Conservation (phyloP, 2,888 invertebrate genomes). For the Ochropleura plecta region DNA sequence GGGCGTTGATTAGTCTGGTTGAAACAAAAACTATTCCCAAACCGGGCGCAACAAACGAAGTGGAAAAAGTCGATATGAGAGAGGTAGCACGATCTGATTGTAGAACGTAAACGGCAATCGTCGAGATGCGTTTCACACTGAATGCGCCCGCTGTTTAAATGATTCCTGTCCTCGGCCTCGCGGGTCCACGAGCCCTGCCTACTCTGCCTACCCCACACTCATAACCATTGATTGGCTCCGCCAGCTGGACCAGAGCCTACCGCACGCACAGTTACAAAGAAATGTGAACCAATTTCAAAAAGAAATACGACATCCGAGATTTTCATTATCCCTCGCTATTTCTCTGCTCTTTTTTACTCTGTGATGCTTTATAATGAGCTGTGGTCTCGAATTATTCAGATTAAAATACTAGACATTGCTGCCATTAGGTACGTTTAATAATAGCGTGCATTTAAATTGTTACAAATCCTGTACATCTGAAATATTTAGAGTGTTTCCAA, state of each 20-base stretch:
- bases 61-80: conserved; percentile 89
- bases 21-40: conserved; percentile 89
- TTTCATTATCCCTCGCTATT: conserved; percentile 79
- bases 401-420: conserved; percentile 64
- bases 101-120: conserved; percentile 86
- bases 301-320: conserved; percentile 82
- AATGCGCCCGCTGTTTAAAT: conserved; percentile 85
- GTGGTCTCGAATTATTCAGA: conserved; percentile 68
- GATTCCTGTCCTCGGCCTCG: conserved; percentile 75
- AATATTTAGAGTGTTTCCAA: conserved; percentile 50
- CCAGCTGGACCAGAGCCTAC: conserved; percentile 79
- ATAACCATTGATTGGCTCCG: conserved; percentile 86
- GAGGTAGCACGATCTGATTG: conserved; percentile 84
- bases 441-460: conserved; percentile 49
- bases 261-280: conserved; percentile 84
- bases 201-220: conserved; percentile 68
- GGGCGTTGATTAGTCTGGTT: conserved; percentile 88
- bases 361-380: conserved; percentile 72
- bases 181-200: conserved; percentile 40
- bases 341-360: conserved; percentile 70
- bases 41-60: conserved; percentile 86
- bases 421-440: conserved; percentile 48
- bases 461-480: conserved; percentile 38
- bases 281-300: conserved; percentile 86
- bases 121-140: conserved; percentile 86